phyloP scores from a whole-genome alignment of 1,140 invertebrate genomes.

The Drosophila arawakana region DNA sequence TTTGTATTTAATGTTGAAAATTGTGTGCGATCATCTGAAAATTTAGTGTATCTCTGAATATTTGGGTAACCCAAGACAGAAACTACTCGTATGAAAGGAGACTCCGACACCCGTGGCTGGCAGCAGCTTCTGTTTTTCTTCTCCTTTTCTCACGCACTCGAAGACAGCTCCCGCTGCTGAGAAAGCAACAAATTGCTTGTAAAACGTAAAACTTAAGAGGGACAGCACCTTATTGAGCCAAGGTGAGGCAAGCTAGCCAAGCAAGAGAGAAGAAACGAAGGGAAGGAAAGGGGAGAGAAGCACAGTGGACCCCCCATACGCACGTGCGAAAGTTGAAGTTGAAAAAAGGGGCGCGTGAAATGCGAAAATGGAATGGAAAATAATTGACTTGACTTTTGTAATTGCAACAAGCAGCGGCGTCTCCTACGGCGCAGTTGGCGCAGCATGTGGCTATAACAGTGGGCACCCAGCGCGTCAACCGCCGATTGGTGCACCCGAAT shows the following conservation, averaged over 20 bases:
- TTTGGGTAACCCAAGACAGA: constrained; percentile 18
- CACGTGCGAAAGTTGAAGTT: constrained; percentile 69
- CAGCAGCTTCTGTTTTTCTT: constrained; percentile 15
- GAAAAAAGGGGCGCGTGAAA: constrained; percentile 23
- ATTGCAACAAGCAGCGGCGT: constrained; percentile 62
- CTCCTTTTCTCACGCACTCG: constrained; percentile 66
- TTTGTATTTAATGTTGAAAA: not conserved
- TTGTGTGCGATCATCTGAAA: not conserved
- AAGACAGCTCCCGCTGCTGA: constrained; percentile 69
- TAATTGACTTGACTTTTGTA: constrained; percentile 79
- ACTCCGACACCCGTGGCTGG: constrained; percentile 12
- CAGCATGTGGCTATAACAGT: constrained; percentile 56
- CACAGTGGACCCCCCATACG: constrained; percentile 71
- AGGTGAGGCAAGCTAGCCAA: not conserved
- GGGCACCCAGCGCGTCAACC: constrained; percentile 56
- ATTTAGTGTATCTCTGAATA: not conserved
- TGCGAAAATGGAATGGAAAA: constrained; percentile 29
- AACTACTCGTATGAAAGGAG: not conserved
- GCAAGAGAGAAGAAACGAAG: not conserved
- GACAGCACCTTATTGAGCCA: constrained; percentile 43
- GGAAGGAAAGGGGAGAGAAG: not conserved
- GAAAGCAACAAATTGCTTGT: constrained; percentile 66
- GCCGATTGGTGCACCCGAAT: constrained; percentile 70
- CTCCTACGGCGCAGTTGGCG: constrained; percentile 61
- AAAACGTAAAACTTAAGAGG: constrained; percentile 11